phyloP scores from a whole-genome alignment of 2,888 invertebrate species.

The Villa cingulata region DNA sequence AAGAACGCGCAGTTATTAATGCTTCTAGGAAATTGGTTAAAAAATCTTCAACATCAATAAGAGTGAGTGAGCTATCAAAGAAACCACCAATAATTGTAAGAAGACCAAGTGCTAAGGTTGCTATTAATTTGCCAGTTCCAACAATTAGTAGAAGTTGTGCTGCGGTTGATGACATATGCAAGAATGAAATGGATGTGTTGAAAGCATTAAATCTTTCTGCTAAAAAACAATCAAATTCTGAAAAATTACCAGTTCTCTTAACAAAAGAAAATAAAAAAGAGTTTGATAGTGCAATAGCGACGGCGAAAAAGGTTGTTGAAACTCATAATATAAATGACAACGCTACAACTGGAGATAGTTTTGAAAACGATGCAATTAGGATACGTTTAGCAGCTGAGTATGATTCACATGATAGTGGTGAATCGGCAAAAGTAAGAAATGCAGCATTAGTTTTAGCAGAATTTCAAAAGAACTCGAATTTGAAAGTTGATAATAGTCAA shows the following conservation, averaged over 20 bases:
- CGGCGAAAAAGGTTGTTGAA: too few relatives aligned
- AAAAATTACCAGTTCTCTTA: not conserved
- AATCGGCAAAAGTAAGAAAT: slow-evolving; percentile 4
- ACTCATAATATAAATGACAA: not conserved
- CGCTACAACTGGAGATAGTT: not conserved
- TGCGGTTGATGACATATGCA: not conserved
- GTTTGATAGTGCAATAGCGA: not conserved
- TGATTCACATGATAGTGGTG: slow-evolving; percentile 7
- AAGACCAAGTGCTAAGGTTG: too few relatives aligned
- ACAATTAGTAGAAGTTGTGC: too few relatives aligned
- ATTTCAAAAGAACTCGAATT: not conserved
- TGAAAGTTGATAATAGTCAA: not conserved
- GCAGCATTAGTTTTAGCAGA: slow-evolving; percentile 4
- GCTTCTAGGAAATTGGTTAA: not conserved
- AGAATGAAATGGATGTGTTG: slow-evolving; percentile 23
- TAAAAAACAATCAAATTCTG: slow-evolving; percentile 18
- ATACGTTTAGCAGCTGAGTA: not conserved
- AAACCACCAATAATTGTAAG: slow-evolving; percentile 2
- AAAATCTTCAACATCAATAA: not conserved
- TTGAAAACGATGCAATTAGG: slow-evolving; percentile 1
- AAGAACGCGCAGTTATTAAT: not conserved
- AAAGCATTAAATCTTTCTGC: slow-evolving; percentile 29
- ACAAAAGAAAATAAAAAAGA: too few relatives aligned
- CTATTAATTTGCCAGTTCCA: too few relatives aligned
- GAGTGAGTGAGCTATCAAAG: not conserved